Conservation (phyloP, 2,888 invertebrate species). For the Melanostoma mellinum region DNA sequence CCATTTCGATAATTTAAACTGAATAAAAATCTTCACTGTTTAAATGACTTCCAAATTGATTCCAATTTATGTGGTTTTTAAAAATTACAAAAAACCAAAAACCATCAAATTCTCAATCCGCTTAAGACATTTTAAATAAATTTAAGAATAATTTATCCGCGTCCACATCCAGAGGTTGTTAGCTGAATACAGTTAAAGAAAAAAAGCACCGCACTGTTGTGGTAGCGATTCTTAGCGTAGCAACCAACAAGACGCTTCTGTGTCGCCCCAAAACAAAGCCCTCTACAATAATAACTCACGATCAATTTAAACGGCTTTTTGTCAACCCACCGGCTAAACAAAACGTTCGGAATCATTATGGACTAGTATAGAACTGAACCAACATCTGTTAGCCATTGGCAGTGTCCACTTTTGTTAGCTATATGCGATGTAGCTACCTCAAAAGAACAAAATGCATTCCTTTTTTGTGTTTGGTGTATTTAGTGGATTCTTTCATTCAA, state of each 20-base stretch:
- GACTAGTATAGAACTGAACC: conserved; percentile 2
- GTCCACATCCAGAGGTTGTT: conserved; percentile 56
- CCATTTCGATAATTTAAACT: too few species aligned
- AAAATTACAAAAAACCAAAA: conserved; percentile 45
- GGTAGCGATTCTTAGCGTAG: neutral
- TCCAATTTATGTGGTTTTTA: conserved; percentile 61
- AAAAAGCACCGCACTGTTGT: conserved; percentile 20
- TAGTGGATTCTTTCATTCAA: conserved; percentile 6
- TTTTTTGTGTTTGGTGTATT: neutral
- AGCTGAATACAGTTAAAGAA: conserved; percentile 21
- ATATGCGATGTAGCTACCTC: conserved; percentile 26
- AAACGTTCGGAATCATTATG: conserved; percentile 9
- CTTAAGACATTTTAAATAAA: conserved; percentile 52
- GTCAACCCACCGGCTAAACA: conserved; percentile 49
- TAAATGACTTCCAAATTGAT: conserved; percentile 49
- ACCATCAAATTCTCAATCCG: conserved; percentile 50
- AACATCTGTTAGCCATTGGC: conserved; percentile 41
- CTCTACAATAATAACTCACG: conserved; percentile 64
- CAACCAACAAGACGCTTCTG: conserved; percentile 5
- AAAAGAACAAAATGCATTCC: conserved; percentile 26
- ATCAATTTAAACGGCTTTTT: conserved; percentile 71
- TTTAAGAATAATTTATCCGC: conserved; percentile 62
- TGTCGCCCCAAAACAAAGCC: conserved; percentile 47
- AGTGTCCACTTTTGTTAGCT: conserved; percentile 41
- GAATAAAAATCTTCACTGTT: neutral